A percentile compares a stretch with the other conserved stretches of the same genome.
These are phyloP conservation scores for Campoplex capitator DNA, from an alignment of 2,888 invertebrate genomes.

Conservation along the genomic window DNA sequence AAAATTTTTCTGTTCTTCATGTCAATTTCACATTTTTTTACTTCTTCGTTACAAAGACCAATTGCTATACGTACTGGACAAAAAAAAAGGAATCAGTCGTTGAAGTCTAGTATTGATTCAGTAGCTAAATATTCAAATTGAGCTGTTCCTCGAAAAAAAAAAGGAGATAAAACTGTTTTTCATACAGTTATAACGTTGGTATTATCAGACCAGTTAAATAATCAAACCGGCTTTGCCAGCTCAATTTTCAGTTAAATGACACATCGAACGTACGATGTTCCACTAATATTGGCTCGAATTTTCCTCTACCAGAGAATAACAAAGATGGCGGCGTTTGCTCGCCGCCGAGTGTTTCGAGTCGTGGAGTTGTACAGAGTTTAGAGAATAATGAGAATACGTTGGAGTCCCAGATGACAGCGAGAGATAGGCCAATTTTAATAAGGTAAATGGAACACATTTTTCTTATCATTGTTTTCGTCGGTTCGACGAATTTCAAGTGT, in stretches of 20 bases:
- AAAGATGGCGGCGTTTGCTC: slow-evolving; percentile 62
- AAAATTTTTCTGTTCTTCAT: background rate
- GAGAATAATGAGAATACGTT: slow-evolving; percentile 52
- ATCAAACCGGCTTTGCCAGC: background rate
- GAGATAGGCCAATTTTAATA: slow-evolving; percentile 56
- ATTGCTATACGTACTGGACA: background rate
- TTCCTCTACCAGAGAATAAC: slow-evolving; percentile 23
- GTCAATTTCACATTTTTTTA: background rate
- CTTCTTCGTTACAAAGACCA: background rate
- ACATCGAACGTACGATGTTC: background rate
- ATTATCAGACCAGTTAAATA: background rate
- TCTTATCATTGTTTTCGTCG: background rate
- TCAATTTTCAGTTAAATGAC: background rate
- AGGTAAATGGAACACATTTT: slow-evolving; percentile 45
- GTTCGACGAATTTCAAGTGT: background rate
- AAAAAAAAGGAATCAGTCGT: background rate
- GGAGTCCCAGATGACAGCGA: slow-evolving; percentile 62
- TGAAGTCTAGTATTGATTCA: background rate
- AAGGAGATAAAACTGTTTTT: background rate
- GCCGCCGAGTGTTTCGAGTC: slow-evolving; percentile 50
- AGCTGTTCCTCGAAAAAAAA: background rate
- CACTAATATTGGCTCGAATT: background rate
- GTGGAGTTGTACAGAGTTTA: slow-evolving; percentile 7
- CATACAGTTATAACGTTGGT: background rate
- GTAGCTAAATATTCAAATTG: background rate